phyloP scores from a whole-genome alignment of 2,797 vertebrate species.

The Eulemur coronatus region DNA sequence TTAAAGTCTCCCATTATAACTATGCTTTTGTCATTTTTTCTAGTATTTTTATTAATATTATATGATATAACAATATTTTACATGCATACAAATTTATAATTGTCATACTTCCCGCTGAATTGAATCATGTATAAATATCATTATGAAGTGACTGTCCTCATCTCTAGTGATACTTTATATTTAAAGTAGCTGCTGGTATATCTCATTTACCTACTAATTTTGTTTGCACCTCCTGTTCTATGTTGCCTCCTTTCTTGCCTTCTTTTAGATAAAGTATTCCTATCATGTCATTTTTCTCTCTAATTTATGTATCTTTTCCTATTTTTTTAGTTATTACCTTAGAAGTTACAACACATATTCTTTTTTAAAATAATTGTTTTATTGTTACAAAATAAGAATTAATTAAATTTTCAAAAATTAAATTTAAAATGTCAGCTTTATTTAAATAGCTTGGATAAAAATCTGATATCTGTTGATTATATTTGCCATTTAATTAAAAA shows the following conservation, averaged over 20 bases:
- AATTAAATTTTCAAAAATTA: background rate
- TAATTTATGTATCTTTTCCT: background rate
- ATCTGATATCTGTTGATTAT: background rate
- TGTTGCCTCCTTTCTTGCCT: background rate
- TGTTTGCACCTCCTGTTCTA: background rate
- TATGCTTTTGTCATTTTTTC: background rate
- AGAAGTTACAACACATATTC: background rate
- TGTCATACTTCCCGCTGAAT: background rate
- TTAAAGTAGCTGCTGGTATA: background rate
- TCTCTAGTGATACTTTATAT: background rate
- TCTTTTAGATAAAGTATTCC: background rate
- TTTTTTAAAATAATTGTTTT: background rate
- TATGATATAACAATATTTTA: background rate
- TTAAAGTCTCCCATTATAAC: background rate
- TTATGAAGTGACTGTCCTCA: background rate
- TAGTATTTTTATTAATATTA: background rate
- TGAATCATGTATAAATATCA: background rate
- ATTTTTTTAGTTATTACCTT: background rate
- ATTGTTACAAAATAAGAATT: background rate
- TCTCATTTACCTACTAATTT: background rate
- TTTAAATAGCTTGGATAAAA: background rate
- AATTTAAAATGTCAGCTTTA: background rate
- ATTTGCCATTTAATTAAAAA: constrained; percentile 1
- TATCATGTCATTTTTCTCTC: background rate
- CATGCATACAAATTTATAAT: background rate